Percentiles rank a stretch among this genome's conserved stretches.
Conservation (phyloP, 2,797 vertebrate species). For the Neoniphon sammara region DNA sequence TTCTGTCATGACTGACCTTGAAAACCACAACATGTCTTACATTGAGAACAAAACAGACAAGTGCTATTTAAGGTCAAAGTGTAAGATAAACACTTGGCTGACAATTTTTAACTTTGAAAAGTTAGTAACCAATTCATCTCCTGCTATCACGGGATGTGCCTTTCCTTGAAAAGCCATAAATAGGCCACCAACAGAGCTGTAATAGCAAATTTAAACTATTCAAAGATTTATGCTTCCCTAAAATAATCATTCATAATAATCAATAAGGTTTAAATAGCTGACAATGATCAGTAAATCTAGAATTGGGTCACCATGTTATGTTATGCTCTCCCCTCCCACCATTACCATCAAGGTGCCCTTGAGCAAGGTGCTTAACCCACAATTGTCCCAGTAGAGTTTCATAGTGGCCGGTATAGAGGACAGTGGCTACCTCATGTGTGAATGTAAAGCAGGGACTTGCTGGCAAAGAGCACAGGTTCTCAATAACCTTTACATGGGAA, state of each 20-base stretch:
- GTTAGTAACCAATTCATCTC: not conserved
- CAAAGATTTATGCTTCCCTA: too few species aligned
- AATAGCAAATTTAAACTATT: too few species aligned
- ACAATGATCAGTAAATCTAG: too few species aligned
- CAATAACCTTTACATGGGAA: not conserved
- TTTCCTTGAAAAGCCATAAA: not conserved
- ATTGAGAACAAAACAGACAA: not conserved
- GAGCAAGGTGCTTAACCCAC: not conserved
- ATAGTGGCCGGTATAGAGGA: too few species aligned
- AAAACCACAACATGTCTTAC: not conserved
- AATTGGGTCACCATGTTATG: too few species aligned
- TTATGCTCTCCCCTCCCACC: not conserved
- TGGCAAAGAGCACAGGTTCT: not conserved
- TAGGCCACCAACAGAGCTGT: not conserved
- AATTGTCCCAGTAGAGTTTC: too few species aligned
- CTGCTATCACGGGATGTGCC: not conserved
- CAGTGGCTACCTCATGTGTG: too few species aligned
- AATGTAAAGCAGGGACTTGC: not conserved
- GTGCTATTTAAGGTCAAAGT: not conserved
- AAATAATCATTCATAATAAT: too few species aligned
- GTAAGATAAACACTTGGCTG: not conserved
- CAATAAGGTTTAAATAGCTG: too few species aligned
- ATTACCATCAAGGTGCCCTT: not conserved
- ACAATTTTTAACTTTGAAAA: not conserved
- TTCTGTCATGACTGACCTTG: not conserved